Evolutionary conservation across 2,113 vertebrate genomes (phyloP).

Genomic region (Takifugu bimaculatus): DNA sequence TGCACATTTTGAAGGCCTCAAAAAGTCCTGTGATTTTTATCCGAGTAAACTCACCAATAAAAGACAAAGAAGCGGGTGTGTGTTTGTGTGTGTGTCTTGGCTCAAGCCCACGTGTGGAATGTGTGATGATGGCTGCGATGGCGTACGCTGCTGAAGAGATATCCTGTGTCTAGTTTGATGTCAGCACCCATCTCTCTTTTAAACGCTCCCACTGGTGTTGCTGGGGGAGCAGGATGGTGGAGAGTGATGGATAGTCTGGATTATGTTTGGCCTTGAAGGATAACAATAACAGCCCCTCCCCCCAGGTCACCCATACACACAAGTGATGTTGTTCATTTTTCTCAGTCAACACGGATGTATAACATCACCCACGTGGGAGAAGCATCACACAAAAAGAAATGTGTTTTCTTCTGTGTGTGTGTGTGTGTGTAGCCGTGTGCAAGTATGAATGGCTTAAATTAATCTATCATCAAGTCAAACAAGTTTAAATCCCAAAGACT

Average conservation of each 20-base stretch:
- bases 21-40: too few species aligned
- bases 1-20: too few species aligned
- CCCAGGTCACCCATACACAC: constrained; percentile 10
- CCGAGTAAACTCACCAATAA: too few species aligned
- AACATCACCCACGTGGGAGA: constrained; percentile 31
- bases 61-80: too few species aligned
- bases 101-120: constrained; percentile 3
- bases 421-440: constrained; percentile 12
- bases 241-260: constrained; percentile 52
- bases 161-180: constrained; percentile 32
- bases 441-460: constrained; percentile 37
- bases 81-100: not conserved
- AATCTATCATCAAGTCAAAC: constrained; percentile 39
- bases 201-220: constrained; percentile 15
- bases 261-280: constrained; percentile 40
- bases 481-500: constrained; percentile 40
- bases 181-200: constrained; percentile 46
- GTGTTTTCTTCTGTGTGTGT: not conserved
- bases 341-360: constrained; percentile 35
- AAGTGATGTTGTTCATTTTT: constrained; percentile 22
- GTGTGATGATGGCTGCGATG: constrained; percentile 34
- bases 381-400: too few species aligned
- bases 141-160: constrained; percentile 44
- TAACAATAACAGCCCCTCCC: not conserved
- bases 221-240: constrained; percentile 9